These are phyloP conservation scores for Arvicanthis niloticus DNA, from an alignment of 2,113 vertebrate species.

Conservation along the genomic window DNA sequence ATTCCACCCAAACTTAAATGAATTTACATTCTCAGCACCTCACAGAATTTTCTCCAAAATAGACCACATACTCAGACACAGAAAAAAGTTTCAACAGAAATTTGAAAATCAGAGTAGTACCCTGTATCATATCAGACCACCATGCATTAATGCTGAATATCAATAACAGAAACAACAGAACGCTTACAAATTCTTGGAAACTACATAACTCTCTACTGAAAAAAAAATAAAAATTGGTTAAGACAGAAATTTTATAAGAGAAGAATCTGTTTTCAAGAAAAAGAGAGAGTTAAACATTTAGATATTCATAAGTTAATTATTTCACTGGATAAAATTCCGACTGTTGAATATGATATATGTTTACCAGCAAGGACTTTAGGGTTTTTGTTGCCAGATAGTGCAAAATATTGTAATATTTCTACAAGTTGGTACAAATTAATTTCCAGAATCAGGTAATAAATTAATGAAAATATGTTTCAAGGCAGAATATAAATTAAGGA, in stretches of 20 bases:
- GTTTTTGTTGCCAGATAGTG: neutral
- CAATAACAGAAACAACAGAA: neutral
- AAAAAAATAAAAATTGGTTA: neutral
- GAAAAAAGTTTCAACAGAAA: neutral
- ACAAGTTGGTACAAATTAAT: neutral
- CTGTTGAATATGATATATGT: neutral
- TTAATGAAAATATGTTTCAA: neutral
- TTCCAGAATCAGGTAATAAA: neutral
- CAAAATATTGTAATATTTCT: neutral
- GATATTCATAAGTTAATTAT: neutral
- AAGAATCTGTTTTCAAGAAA: neutral
- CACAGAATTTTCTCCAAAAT: neutral
- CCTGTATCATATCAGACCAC: neutral
- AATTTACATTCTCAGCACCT: neutral
- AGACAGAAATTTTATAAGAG: neutral
- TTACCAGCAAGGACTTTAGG: neutral
- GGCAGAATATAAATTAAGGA: neutral
- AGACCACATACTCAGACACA: neutral
- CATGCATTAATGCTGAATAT: neutral
- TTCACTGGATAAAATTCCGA: neutral
- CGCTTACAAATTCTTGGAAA: neutral
- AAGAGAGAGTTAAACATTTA: neutral
- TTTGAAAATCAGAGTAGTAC: neutral
- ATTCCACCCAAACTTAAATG: neutral
- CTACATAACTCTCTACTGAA: neutral